Conservation (phyloP, 2,797 vertebrate species). For the Megaceryle alcyon region DNA sequence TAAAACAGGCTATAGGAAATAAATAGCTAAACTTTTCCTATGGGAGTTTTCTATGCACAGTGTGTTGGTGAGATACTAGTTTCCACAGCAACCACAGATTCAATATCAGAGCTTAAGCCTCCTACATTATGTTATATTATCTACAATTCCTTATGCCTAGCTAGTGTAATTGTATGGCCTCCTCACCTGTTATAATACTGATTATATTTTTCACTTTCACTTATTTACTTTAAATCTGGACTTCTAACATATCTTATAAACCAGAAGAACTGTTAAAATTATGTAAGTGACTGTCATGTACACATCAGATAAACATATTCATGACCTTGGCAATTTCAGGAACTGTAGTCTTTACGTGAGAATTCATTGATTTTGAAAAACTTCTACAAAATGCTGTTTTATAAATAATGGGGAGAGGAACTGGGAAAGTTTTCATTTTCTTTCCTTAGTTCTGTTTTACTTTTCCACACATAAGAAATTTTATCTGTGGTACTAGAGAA, state of each 20-base stretch:
- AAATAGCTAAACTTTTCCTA: conserved; percentile 28
- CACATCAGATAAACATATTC: neutral
- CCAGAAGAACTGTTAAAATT: neutral
- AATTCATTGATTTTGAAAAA: neutral
- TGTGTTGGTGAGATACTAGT: neutral
- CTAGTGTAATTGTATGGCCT: neutral
- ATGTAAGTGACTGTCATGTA: neutral
- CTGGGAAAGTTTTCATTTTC: neutral
- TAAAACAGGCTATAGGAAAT: conserved; percentile 31
- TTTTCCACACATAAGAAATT: neutral
- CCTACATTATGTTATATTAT: neutral
- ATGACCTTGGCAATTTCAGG: neutral
- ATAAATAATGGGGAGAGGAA: neutral
- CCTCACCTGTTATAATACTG: neutral
- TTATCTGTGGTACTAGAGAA: neutral
- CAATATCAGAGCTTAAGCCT: neutral
- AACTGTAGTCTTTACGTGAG: neutral
- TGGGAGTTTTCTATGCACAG: neutral
- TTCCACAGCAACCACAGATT: conserved; percentile 42
- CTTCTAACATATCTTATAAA: neutral
- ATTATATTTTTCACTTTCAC: neutral
- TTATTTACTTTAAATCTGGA: neutral
- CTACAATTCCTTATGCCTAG: neutral
- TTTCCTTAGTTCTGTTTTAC: neutral
- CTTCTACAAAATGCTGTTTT: neutral